A percentile compares a stretch with the other conserved stretches of the same genome.
Conservation (phyloP, 2,888 invertebrate genomes). For the Melieria picta region DNA sequence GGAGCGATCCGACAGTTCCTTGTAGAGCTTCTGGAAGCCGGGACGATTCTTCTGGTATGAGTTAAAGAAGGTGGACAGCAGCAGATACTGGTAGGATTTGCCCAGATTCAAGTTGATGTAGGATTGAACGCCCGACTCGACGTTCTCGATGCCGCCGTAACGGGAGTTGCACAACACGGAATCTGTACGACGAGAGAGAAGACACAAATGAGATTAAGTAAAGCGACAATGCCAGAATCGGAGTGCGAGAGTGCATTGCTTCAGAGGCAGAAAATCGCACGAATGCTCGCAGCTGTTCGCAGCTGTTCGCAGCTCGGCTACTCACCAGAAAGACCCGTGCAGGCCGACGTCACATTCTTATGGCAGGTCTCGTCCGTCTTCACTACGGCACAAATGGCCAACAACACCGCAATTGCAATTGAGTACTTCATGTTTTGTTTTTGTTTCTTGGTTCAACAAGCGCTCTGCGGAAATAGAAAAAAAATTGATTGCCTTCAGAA, state of each 20-base stretch:
- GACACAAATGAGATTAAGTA: slow-evolving; percentile 22
- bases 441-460: slow-evolving; percentile 29
- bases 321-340: slow-evolving; percentile 59
- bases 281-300: not conserved
- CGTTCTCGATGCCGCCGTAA: slow-evolving; percentile 54
- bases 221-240: not conserved
- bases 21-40: slow-evolving; percentile 81
- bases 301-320: slow-evolving; percentile 26
- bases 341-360: slow-evolving; percentile 70
- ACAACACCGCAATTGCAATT: slow-evolving; percentile 67
- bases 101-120: slow-evolving; percentile 73
- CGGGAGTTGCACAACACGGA: slow-evolving; percentile 52
- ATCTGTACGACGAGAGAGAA: slow-evolving; percentile 19
- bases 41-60: slow-evolving; percentile 80
- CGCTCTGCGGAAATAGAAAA: slow-evolving; percentile 19
- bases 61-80: slow-evolving; percentile 80
- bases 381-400: slow-evolving; percentile 64
- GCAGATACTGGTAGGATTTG: slow-evolving; percentile 79
- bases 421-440: slow-evolving; percentile 71
- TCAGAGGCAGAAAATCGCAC: too few species aligned
- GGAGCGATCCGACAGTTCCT: slow-evolving; percentile 76
- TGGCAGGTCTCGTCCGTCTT: slow-evolving; percentile 70
- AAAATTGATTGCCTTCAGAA: not conserved
- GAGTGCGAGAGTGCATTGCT: too few species aligned
- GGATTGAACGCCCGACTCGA: slow-evolving; percentile 54